Evolutionary conservation across 2,797 vertebrate species (phyloP), one percentile per base, ranked within the genome.

Genomic region (Phrynocephalus forsythii): DNA sequence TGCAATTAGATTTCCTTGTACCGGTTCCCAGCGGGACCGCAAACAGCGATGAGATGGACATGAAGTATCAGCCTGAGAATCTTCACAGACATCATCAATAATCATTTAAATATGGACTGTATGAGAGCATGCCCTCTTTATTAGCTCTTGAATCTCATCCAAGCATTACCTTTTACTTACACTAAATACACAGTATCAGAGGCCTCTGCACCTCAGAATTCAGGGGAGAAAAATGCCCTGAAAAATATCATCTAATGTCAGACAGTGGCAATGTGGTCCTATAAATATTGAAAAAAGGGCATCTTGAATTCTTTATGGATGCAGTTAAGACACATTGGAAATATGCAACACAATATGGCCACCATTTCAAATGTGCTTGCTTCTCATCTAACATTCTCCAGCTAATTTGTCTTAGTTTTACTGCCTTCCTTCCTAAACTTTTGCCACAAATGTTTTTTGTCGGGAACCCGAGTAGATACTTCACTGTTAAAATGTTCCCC

Each of bases 401-500:
- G 82, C 69, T 92, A 93, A 93, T 92, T 94, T 94, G 81, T 82
- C 89, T 92, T 92, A 71, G 56, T 92, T 94, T 76, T 83, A 83
- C 30, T 88, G 87, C 60, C 24, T 72, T 86, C 89, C 76, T 81
- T 80, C 28, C 80, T 88, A 85, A 89, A 87, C 5, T 91, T 95
- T 93, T 90, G 86, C 79, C 95, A 91, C 89, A 89, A 93, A 94
- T 95, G 87, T 71, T 84, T 95, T 94, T 92, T 94, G 90, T 94
- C 28, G 75, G 91, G 89, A 93, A 90, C 81, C 88, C 63, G 85
- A 89, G 89, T 91, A 91, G 91, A 93, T 91, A 83, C 91, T 95
- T 94, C 92, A 88, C 82, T 89, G 89, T 89, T 93, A 94, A 96
- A 96, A 92, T 82, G 87, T 88, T 94, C 92, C 69, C 88, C 86